These are phyloP conservation scores for Malurus melanocephalus DNA, from an alignment of 2,113 vertebrate species.

Conservation along the genomic window DNA sequence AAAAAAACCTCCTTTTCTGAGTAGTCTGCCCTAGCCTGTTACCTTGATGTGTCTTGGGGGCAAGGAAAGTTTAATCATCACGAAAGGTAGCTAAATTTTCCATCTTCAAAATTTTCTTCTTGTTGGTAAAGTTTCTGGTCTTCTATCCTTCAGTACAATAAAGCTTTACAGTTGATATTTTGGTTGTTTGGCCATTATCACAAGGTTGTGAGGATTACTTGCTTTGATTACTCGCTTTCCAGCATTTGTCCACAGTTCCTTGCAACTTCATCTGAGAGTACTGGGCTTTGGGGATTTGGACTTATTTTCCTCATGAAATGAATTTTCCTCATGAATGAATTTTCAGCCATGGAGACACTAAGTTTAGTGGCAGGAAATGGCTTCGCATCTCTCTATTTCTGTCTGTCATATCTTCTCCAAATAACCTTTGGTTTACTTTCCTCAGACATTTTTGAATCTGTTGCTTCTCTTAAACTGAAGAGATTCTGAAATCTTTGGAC, in stretches of 20 bases:
- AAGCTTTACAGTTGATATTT: background rate
- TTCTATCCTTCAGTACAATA: background rate
- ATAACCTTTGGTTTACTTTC: background rate
- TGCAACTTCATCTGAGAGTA: background rate
- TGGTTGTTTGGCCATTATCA: background rate
- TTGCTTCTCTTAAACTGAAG: constrained; percentile 3
- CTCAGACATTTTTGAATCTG: background rate
- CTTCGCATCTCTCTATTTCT: background rate
- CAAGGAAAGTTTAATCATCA: background rate
- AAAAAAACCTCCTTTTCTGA: background rate
- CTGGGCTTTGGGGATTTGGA: background rate
- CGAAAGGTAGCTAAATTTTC: background rate
- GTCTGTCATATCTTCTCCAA: background rate
- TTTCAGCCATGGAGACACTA: background rate
- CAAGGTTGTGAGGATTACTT: background rate
- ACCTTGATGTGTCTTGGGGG: background rate
- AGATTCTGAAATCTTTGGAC: background rate
- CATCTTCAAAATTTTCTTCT: background rate
- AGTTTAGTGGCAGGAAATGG: background rate
- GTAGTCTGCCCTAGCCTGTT: background rate
- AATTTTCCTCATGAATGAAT: no score
- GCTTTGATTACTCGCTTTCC: background rate
- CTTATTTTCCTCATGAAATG: background rate
- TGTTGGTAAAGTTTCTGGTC: background rate
- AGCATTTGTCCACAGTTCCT: background rate